Conservation (phyloP, 2,113 vertebrate species). For the Steatornis caripensis region DNA sequence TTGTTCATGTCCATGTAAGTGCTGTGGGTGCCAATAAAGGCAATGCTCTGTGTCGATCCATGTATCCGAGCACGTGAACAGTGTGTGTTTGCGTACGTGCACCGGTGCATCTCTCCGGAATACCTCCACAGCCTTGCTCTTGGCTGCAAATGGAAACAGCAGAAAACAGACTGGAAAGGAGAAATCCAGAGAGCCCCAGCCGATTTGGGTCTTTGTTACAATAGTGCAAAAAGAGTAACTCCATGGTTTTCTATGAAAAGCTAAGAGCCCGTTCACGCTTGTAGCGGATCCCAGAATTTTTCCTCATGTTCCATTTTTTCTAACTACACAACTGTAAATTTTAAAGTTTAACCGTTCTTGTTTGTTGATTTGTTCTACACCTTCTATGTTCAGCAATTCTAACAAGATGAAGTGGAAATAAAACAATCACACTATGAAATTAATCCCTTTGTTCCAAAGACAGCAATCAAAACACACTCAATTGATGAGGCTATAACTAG, state of each 20-base stretch:
- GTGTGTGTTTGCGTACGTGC: fast-evolving
- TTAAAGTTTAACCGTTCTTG: not conserved
- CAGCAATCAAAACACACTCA: not conserved
- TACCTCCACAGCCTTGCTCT: fast-evolving
- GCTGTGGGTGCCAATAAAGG: not conserved
- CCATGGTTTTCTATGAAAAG: not conserved
- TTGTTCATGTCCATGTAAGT: too few relatives aligned
- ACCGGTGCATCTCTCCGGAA: not conserved
- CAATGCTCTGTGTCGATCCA: not conserved
- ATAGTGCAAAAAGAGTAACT: not conserved
- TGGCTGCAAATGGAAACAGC: not conserved
- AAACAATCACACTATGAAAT: not conserved
- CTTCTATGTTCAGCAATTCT: not conserved
- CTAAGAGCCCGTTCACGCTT: not conserved
- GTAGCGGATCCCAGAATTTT: not conserved
- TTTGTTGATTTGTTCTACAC: not conserved
- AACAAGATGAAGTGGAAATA: not conserved
- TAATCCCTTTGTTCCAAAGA: slow-evolving; percentile 7
- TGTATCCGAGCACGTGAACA: fast-evolving
- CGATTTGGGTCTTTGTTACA: not conserved
- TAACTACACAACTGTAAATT: not conserved
- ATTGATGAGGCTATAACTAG: not conserved
- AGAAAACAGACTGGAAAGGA: not conserved
- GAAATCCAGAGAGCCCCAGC: not conserved
- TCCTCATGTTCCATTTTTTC: not conserved